These are phyloP conservation scores for Drosophila trichaetosa DNA, from an alignment of 2,888 invertebrate genomes.

Conservation along the genomic window DNA sequence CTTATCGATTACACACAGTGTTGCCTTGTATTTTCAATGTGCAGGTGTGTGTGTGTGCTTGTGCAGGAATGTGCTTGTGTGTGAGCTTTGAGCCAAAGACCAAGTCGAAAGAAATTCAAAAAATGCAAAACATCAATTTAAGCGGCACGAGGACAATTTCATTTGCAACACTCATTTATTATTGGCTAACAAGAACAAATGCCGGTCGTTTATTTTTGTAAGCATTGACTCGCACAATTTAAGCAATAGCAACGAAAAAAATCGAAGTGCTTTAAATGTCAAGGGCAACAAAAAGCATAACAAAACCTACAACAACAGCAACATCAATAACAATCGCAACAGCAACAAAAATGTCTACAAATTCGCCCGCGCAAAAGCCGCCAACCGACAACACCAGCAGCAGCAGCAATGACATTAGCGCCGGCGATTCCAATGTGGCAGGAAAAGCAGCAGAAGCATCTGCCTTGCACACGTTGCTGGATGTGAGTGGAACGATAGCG, in stretches of 20 bases:
- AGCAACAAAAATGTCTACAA: slow-evolving; percentile 44
- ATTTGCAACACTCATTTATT: slow-evolving; percentile 8
- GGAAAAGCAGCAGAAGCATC: neutral
- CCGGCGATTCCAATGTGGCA: slow-evolving; percentile 12
- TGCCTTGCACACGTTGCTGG: slow-evolving; percentile 36
- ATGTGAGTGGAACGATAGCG: slow-evolving; percentile 34
- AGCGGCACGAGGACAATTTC: slow-evolving; percentile 22
- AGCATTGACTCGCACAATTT: slow-evolving; percentile 7
- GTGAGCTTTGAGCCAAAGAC: slow-evolving; percentile 30
- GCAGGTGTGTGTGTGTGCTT: neutral
- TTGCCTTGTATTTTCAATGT: slow-evolving; percentile 8
- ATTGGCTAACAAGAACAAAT: slow-evolving; percentile 32
- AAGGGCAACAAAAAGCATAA: slow-evolving; percentile 60
- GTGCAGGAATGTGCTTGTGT: slow-evolving; percentile 3
- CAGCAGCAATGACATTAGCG: slow-evolving; percentile 9
- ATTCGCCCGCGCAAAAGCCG: slow-evolving; percentile 50
- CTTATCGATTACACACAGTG: slow-evolving; percentile 18
- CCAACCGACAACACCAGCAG: slow-evolving; percentile 15
- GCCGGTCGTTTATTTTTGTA: slow-evolving; percentile 7
- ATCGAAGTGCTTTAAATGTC: slow-evolving; percentile 69
- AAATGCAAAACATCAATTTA: slow-evolving; percentile 15
- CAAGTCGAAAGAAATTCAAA: slow-evolving; percentile 42
- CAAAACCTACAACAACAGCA: slow-evolving; percentile 33
- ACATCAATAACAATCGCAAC: neutral
- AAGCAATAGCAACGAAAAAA: slow-evolving; percentile 48